Base-by-base conservation (phyloP, 2,113 vertebrate species). In the Leucopsar rothschildi region DNA sequence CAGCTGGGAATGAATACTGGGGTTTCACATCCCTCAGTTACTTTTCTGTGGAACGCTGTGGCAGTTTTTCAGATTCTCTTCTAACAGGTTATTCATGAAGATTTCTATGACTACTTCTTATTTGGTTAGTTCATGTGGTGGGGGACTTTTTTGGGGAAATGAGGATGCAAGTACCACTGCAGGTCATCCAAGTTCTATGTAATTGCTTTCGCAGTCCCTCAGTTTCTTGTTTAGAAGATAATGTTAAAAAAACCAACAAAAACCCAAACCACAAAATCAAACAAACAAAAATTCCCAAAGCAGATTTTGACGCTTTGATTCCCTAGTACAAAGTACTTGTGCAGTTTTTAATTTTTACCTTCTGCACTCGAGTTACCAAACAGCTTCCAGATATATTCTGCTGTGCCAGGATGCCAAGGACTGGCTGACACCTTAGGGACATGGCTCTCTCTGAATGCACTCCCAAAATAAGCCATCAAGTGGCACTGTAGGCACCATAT, bases 401-500 rank as follows among this genome's bases (percentile, higher is more conserved):
- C 15, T 65, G 6, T 33, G 59, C 55, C 35, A 55, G 68, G 65
- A 70, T 59, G 55, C 60, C 55, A 42, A 9, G 47, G 28, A 16
- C 8, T 70, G 64, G 23, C 4, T 53, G 64, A 8, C 3, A 0
- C 57, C 27, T 83, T 23, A 1, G 22, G 55, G 55, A 9, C 31
- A 5, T 56, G 56, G 15, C n/a, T 31, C 3, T 23, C 25, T 56
- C 50, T 50, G 49, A 44, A 49, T 82, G 82, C 90, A 88, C 45
- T 95, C 78, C 82, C 66, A 72, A n/a, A 80, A 33, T 11, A 42
- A 92, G 23, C 88, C 90, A 80, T 92, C 71, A 90, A 92, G 88
- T 86, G 93, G 92, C 92, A 86, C 92, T 94, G 50, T 61, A 82
- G 75, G 76, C 59, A 70, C 42, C 78, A 24, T 29, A 44, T 85